These are phyloP conservation scores for Phacellophora camtschatica DNA, from an alignment of 30 jellyfish, hydroid and myxozoan genomes.

Conservation along the genomic window DNA sequence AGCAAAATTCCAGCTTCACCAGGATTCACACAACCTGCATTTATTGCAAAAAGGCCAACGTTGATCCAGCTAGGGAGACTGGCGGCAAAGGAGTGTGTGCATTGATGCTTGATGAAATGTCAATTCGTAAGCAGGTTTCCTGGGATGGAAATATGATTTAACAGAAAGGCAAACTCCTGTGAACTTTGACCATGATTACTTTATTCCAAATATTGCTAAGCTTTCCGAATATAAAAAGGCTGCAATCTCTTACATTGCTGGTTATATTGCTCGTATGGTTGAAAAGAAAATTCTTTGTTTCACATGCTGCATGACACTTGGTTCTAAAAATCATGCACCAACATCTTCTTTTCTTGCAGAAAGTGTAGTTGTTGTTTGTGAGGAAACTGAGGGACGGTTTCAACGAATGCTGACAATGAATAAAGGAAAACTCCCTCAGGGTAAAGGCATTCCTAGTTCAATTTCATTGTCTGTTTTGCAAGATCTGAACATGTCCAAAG, in stretches of 20 bases:
- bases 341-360: constrained; percentile 2
- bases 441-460: constrained; percentile 27
- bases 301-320: constrained; percentile 30
- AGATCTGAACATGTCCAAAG: constrained; percentile 1
- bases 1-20: constrained; percentile 23
- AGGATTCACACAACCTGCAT: constrained; percentile 39
- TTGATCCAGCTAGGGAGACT: too few relatives aligned
- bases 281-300: constrained; percentile 2
- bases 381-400: constrained; percentile 49
- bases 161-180: background rate
- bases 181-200: constrained; percentile 27
- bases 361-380: constrained; percentile 54
- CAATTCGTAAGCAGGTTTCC: constrained; percentile 7
- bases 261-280: constrained; percentile 48
- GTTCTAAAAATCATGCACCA: background rate
- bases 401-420: constrained; percentile 44
- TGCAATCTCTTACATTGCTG: constrained; percentile 61
- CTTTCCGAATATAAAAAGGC: constrained; percentile 53
- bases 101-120: constrained; percentile 45
- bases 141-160: constrained; percentile 54
- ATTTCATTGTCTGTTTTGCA: constrained; percentile 37
- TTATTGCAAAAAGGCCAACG: background rate
- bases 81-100: constrained; percentile 12
- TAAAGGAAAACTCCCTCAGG: constrained; percentile 65
- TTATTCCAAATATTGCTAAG: constrained; percentile 17